These are phyloP conservation scores for Hucho hucho DNA, from an alignment of 2,113 vertebrate species.

Conservation along the genomic window DNA sequence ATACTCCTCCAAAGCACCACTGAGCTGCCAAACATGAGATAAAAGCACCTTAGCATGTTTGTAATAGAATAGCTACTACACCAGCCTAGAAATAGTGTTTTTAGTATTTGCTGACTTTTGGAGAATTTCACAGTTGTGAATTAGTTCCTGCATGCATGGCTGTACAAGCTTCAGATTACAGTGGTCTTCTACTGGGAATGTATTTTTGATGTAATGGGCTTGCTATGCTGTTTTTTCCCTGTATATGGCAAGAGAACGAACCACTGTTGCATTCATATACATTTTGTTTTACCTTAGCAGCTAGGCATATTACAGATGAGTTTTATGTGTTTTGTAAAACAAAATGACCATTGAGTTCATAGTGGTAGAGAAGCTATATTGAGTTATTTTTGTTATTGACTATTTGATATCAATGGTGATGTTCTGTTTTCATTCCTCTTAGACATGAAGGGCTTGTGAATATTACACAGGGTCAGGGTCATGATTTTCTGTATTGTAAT, in stretches of 20 bases:
- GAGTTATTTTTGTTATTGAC: neutral
- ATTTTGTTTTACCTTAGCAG: neutral
- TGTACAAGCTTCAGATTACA: neutral
- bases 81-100: too few species aligned
- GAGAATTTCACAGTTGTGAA: neutral
- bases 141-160: neutral
- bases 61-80: too few species aligned
- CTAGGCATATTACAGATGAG: too few species aligned
- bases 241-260: neutral
- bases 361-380: too few species aligned
- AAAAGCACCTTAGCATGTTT: too few species aligned
- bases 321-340: too few species aligned
- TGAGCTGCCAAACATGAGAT: too few species aligned
- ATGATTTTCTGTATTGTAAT: neutral
- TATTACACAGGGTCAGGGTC: neutral
- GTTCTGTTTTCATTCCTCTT: neutral
- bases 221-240: neutral
- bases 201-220: neutral
- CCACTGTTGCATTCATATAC: neutral
- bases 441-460: neutral
- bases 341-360: too few species aligned
- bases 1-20: neutral
- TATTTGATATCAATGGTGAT: neutral
- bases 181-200: neutral
- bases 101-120: neutral